phyloP scores from a whole-genome alignment of 2,888 invertebrate genomes.

The Tipula confusa region DNA sequence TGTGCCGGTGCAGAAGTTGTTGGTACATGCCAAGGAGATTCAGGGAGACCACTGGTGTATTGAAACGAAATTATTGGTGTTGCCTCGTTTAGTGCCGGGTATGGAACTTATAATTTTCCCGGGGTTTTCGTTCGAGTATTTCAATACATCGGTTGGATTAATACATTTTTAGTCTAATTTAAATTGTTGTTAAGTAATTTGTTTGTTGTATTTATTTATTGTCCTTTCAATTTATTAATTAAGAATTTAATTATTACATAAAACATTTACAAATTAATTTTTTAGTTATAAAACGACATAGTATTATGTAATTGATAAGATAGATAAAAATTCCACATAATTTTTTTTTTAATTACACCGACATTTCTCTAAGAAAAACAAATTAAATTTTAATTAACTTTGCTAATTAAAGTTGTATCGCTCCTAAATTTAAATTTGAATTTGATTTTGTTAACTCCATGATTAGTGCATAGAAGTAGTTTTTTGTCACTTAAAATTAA shows the following conservation, averaged over 20 bases:
- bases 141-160: not conserved
- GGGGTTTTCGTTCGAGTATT: too few relatives aligned
- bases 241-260: slow-evolving; percentile 12
- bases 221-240: slow-evolving; percentile 5
- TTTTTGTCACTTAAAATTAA: not conserved
- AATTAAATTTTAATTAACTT: not conserved
- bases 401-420: not conserved
- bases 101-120: too few relatives aligned
- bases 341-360: not conserved
- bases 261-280: slow-evolving; percentile 17
- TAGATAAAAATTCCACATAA: slow-evolving; percentile 5
- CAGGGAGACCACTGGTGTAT: too few relatives aligned
- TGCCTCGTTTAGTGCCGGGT: too few relatives aligned
- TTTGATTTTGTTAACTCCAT: not conserved
- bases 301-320: not conserved
- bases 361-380: not conserved
- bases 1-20: too few relatives aligned
- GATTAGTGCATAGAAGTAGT: not conserved
- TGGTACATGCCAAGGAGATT: too few relatives aligned
- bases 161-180: not conserved
- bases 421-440: not conserved
- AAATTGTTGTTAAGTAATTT: not conserved
- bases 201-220: not conserved
- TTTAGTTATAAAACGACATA: not conserved
- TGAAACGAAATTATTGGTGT: too few relatives aligned